Base-by-base conservation (phyloP, 2,888 invertebrate genomes). In the Rosalia funebris region DNA sequence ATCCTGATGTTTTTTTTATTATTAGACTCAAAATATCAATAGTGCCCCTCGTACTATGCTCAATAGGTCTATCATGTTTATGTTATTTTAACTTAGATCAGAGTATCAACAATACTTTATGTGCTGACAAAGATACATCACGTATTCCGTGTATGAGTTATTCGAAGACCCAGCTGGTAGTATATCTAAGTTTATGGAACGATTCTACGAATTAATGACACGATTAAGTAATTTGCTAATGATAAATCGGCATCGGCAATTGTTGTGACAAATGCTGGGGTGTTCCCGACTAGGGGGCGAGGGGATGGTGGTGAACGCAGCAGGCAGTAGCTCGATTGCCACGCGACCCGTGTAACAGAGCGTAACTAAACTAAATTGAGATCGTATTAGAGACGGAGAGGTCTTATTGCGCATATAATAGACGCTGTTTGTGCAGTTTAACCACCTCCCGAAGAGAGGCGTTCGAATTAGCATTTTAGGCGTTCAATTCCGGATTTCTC, bases 351-450 rank as follows among this genome's bases (percentile, higher is more conserved):
- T 78, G 79, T 82, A 82, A 82, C 82, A 82, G 82, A 82, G 82
- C 82, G 81, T 78, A 81, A 82, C 82, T 82, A 82, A 82, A 82
- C 82, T 82, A 82, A 82, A 82, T 82, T 82, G 82, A 82, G 82
- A 82, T 82, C 82, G 82, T 81, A 82, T 82, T 82, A 82, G 81
- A 80, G 78, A 75, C 77, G 80, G 79, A 79, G 80, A 78, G 79
- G 80, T 81, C 82, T 81, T 81, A 82, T 82, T 81, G 81, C 81
- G 81, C 82, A 81, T 81, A 81, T 81, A 81, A 82, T 82, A 81
- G 82, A 81, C 80, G 81, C 79, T 82, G 81, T 82, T 81, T 81
- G 82, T 81, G 81, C 81, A 80, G 82, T 82, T 82, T 81, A 82
- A 82, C 81, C 82, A 81, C 81, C 81, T 81, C 77, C 79, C 78